Conservation (phyloP, 2,797 vertebrate genomes). For the Arremon aurantiirostris region DNA sequence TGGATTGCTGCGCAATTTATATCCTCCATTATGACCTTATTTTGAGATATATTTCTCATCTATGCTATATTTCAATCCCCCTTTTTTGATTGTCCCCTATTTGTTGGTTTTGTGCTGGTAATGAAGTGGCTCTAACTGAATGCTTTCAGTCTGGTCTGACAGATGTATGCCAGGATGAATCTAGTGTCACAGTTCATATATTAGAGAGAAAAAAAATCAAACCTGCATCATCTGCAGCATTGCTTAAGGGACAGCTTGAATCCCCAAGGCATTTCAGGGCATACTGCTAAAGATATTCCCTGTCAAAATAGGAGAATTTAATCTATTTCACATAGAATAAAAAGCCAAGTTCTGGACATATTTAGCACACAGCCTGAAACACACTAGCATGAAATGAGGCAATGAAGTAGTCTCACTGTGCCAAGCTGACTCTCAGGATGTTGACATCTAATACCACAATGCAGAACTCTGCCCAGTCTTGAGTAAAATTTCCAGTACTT, state of each 20-base stretch:
- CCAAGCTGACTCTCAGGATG: not conserved
- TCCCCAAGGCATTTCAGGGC: constrained; percentile 15
- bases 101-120: not conserved
- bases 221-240: not conserved
- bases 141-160: constrained; percentile 9
- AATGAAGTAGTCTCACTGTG: constrained; percentile 2
- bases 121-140: constrained; percentile 22
- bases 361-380: not conserved
- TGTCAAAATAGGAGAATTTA: constrained; percentile 1
- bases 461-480: not conserved
- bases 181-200: not conserved
- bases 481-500: not conserved
- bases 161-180: constrained; percentile 21
- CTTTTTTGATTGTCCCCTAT: not conserved
- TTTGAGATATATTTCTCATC: constrained; percentile 12
- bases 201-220: not conserved
- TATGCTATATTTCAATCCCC: constrained; percentile 1
- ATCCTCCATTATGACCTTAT: constrained; percentile 5
- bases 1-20: not conserved
- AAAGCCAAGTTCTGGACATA: not conserved
- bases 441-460: not conserved
- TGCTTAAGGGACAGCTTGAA: constrained; percentile 50
- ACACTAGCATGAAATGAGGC: not conserved
- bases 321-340: not conserved
- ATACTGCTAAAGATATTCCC: not conserved